phyloP scores from a whole-genome alignment of 2,797 vertebrate genomes.

The Semaprochilodus insignis region DNA sequence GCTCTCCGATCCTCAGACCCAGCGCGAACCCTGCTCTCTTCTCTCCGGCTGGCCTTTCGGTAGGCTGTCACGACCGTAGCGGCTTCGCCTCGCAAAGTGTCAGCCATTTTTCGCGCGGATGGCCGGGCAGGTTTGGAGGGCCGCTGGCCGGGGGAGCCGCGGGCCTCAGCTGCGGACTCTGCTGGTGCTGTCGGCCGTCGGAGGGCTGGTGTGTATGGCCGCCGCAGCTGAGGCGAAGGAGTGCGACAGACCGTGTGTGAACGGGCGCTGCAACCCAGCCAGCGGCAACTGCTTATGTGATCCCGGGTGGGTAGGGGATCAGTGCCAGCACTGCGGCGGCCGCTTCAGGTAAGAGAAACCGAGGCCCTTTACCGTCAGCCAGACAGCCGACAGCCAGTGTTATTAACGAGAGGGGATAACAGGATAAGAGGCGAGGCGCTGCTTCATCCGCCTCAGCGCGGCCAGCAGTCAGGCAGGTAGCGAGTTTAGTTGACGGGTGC shows the following conservation, averaged over 20 bases:
- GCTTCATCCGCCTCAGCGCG: background rate
- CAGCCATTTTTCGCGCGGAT: constrained; percentile 79
- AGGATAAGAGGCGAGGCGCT: background rate
- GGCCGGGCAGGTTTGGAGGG: constrained; percentile 73
- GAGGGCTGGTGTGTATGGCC: constrained; percentile 71
- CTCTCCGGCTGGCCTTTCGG: background rate
- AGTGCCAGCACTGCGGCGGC: constrained; percentile 98
- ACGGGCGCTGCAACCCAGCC: constrained; percentile 87
- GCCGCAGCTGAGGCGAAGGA: constrained; percentile 82
- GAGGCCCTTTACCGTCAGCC: background rate
- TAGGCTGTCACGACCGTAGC: background rate
- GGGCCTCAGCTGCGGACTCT: constrained; percentile 65
- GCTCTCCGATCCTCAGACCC: background rate
- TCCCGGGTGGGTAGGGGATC: constrained; percentile 94
- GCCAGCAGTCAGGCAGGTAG: too few relatives aligned
- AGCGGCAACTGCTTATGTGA: constrained; percentile 88
- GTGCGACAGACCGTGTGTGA: constrained; percentile 92
- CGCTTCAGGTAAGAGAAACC: constrained; percentile 85
- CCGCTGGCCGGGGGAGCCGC: constrained; percentile 65
- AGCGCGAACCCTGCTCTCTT: background rate
- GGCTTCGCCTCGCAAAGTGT: constrained; percentile 37
- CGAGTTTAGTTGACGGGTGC: too few relatives aligned
- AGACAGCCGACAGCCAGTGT: background rate
- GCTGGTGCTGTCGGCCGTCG: constrained; percentile 69
- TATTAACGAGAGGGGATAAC: background rate